Conservation (phyloP, 1,140 invertebrate species). For the Brachionus asplanchnoidis region DNA sequence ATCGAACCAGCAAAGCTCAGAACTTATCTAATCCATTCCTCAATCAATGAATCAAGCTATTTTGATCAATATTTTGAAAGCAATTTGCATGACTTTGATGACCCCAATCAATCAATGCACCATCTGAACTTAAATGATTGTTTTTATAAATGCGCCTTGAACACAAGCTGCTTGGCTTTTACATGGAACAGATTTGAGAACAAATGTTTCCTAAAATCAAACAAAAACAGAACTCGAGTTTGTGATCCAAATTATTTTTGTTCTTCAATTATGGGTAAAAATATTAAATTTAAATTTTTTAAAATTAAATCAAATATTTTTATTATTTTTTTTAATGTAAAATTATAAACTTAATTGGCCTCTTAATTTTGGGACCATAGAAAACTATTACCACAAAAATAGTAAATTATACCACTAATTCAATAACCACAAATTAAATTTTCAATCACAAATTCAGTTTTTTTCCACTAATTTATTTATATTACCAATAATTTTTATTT, state of each 20-base stretch:
- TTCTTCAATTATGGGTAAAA: conserved; percentile 5
- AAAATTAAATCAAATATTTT: too few relatives aligned
- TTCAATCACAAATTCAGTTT: too few relatives aligned
- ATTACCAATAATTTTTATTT: too few relatives aligned
- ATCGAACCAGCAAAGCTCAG: conserved; percentile 11
- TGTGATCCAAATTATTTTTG: conserved; percentile 17
- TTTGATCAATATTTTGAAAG: conserved; percentile 37
- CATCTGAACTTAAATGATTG: conserved; percentile 1
- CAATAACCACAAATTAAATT: too few relatives aligned
- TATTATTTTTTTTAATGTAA: too few relatives aligned
- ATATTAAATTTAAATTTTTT: background rate
- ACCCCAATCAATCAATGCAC: background rate
- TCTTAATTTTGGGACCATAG: too few relatives aligned
- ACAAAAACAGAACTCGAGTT: background rate
- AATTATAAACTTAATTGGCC: too few relatives aligned
- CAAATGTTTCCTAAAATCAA: conserved; percentile 19
- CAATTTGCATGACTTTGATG: background rate
- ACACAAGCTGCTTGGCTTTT: conserved; percentile 6
- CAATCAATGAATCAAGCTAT: conserved; percentile 31
- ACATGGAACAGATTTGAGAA: background rate
- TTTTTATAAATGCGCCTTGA: conserved; percentile 14
- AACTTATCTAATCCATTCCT: conserved; percentile 29
- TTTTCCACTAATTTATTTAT: too few relatives aligned
- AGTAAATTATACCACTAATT: too few relatives aligned
- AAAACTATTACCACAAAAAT: too few relatives aligned